A percentile compares a stretch with the other conserved stretches of the same genome.
Evolutionary conservation across 2,113 vertebrate genomes (phyloP).

Genomic region (Phaetusa simplex): DNA sequence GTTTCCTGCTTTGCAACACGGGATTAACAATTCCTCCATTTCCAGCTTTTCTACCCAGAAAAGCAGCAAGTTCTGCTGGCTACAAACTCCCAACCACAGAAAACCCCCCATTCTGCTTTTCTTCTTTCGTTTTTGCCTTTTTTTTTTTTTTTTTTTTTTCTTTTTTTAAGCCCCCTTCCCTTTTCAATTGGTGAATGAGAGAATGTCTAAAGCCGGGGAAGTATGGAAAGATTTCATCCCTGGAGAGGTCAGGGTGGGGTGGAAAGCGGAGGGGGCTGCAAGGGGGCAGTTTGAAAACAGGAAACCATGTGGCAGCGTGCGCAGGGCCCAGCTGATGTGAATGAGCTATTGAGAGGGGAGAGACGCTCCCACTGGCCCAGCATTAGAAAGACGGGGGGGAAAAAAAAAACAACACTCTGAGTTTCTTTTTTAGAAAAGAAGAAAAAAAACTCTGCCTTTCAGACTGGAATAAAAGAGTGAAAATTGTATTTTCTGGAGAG

Average conservation of each 20-base stretch:
- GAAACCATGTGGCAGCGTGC: slow-evolving; percentile 61
- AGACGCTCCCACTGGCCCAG: background rate
- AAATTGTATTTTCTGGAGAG: background rate
- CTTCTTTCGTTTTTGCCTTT: background rate
- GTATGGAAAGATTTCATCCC: slow-evolving; percentile 62
- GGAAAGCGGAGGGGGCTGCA: slow-evolving; percentile 48
- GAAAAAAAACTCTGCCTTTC: background rate
- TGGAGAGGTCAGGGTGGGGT: slow-evolving; percentile 53
- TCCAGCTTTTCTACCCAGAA: background rate
- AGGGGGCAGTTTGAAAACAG: slow-evolving; percentile 67
- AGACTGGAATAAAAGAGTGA: background rate
- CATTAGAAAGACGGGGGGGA: background rate
- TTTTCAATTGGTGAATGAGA: slow-evolving; percentile 53
- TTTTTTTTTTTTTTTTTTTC: no score
- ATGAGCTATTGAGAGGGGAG: slow-evolving; percentile 52
- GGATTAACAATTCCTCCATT: background rate
- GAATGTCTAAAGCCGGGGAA: slow-evolving; percentile 48
- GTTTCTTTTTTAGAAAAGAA: background rate
- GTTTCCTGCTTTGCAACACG: background rate
- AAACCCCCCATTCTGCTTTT: background rate
- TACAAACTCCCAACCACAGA: background rate
- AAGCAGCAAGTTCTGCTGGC: background rate
- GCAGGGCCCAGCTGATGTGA: slow-evolving; percentile 56
- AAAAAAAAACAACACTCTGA: background rate
- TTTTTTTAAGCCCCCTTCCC: background rate